Evolutionary conservation across 2,797 vertebrate genomes (phyloP), one percentile per base, ranked within the genome.

Genomic region (Notoglanidium macrostoma): DNA sequence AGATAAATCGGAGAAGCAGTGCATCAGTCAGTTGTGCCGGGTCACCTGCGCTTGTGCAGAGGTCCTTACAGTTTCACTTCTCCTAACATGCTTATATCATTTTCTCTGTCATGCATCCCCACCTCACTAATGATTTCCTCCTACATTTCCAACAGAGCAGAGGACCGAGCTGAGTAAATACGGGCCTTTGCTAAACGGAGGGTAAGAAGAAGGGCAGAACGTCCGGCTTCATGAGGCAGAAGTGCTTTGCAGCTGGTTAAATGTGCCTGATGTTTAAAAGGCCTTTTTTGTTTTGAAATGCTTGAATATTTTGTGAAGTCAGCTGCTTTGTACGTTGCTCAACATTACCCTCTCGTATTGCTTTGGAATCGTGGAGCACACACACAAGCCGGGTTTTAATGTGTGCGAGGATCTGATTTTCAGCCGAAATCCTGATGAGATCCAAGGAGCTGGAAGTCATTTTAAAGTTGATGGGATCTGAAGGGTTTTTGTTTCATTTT

Each of bases 181-280:
- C 87, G 88, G 88, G 91, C 87, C 91, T 94, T 92, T 94, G 92
- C 93, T 95, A 94, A 94, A 85, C 86, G 90, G 91, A 94, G 94
- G 95, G 95, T 96, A 96, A 96, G 96, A 96, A 96, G 96, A 90
- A 94, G 93, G 94, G 95, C 90, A 93, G 93, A 92, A 91, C 90
- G 92, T 92, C 93, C 92, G 91, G 91, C 92, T 93, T 94, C 94
- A 94, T 15, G 1, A 79, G 23, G 65, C 86, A 76, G 59, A 77
- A 78, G 11, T 80, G 87, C 86, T 89, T 81, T 89, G 82, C 89
- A 85, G 88, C 82, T 81, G 78, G 83, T 44, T 84, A 49, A 77
- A 76, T 76, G 57, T 46, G 79, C 79, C 35, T 70, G 57, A 49
- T 55, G 59, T 59, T 78, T n/a, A 44, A 87, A 72, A 79, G 23